These are phyloP conservation scores for Balanococcus diminutus DNA, from an alignment of 2,888 invertebrate genomes.

Conservation along the genomic window DNA sequence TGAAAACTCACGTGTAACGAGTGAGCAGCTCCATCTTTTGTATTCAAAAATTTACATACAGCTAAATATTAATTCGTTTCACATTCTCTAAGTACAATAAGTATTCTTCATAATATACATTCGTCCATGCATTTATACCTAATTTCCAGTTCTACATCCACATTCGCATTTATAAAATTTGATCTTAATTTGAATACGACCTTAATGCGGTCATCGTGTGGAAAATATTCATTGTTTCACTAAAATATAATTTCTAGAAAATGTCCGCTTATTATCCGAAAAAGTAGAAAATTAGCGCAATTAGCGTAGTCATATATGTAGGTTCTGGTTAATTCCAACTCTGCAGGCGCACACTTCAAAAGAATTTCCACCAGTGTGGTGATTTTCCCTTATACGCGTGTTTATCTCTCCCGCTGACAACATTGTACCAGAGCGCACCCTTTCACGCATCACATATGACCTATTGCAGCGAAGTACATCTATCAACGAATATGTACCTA, in stretches of 20 bases:
- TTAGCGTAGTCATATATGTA: neutral
- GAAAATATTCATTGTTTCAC: neutral
- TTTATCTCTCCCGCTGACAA: slow-evolving; percentile 31
- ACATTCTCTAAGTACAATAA: neutral
- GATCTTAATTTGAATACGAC: slow-evolving; percentile 14
- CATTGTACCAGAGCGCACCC: neutral
- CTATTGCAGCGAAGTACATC: neutral
- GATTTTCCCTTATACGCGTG: neutral
- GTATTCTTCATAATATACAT: neutral
- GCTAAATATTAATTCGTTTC: neutral
- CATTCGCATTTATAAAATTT: neutral
- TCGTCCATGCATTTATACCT: neutral
- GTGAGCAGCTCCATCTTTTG: neutral
- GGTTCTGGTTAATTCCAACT: neutral
- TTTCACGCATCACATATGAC: slow-evolving; percentile 15
- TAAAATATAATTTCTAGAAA: slow-evolving; percentile 4
- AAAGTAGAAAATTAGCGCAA: slow-evolving; percentile 29
- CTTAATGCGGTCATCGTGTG: slow-evolving; percentile 3
- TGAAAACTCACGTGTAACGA: neutral
- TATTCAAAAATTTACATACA: slow-evolving; percentile 14
- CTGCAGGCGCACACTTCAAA: slow-evolving; percentile 6
- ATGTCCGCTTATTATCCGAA: slow-evolving; percentile 8
- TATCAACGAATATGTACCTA: slow-evolving; percentile 33
- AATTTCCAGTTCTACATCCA: neutral
- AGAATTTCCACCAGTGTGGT: neutral